Evolutionary conservation across 2,888 invertebrate genomes (phyloP).

Genomic region (Dascillus cervinus): DNA sequence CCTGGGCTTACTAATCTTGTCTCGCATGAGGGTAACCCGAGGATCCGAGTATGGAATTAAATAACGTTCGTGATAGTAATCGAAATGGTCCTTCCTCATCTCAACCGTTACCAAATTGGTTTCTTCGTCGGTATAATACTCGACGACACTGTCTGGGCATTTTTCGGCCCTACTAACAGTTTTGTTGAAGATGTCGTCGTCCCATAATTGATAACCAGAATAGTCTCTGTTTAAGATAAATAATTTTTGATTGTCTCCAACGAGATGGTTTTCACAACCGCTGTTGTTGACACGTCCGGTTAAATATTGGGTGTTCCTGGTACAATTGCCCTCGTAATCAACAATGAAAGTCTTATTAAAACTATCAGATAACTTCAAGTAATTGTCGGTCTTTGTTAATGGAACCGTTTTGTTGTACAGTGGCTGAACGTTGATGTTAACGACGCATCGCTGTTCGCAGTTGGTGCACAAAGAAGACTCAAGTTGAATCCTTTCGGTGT

Average conservation of each 20-base stretch:
- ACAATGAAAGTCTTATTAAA: conserved; percentile 9
- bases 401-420: conserved; percentile 2
- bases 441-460: conserved; percentile 5
- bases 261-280: conserved; percentile 6
- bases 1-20: no score
- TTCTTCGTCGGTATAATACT: neutral
- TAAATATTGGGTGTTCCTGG: conserved; percentile 1
- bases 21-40: no score
- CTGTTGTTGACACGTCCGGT: neutral
- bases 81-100: neutral
- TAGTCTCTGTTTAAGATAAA: conserved; percentile 9
- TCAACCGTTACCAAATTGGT: neutral
- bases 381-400: conserved; percentile 1
- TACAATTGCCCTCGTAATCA: conserved; percentile 10
- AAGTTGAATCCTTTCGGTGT: conserved; percentile 5
- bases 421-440: conserved; percentile 7
- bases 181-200: conserved; percentile 4
- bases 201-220: conserved; percentile 12
- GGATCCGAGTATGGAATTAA: neutral
- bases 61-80: neutral
- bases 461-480: conserved; percentile 6
- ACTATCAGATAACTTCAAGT: conserved; percentile 6
- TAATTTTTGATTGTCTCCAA: conserved; percentile 8
- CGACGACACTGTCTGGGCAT: neutral
- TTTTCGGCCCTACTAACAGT: neutral